A percentile compares a stretch with the other conserved stretches of the same genome.
phyloP scores from a whole-genome alignment of 2,888 invertebrate species.

The Amorpha juglandis region DNA sequence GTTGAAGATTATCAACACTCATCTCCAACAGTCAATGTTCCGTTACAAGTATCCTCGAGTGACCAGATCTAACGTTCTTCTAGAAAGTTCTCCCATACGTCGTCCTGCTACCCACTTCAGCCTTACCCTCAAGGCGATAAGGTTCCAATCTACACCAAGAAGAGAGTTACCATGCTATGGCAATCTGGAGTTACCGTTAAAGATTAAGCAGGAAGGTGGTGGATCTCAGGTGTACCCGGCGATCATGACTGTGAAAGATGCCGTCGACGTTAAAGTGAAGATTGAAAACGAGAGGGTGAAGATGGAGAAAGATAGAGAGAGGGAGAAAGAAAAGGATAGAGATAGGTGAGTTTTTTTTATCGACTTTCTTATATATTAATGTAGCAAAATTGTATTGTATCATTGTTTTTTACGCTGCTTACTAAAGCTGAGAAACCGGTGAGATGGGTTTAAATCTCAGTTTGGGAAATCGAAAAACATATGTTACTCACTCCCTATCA shows the following conservation, averaged over 20 bases:
- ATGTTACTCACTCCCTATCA: too few species aligned
- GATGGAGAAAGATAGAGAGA: slow-evolving; percentile 60
- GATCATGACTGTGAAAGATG: slow-evolving; percentile 44
- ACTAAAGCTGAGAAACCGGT: too few species aligned
- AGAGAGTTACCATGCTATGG: slow-evolving; percentile 78
- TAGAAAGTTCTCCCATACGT: slow-evolving; percentile 63
- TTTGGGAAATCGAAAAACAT: too few species aligned
- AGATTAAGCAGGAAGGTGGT: slow-evolving; percentile 69
- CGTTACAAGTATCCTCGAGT: slow-evolving; percentile 77
- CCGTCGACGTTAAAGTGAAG: slow-evolving; percentile 39
- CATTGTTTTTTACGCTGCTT: too few species aligned
- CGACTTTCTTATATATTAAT: too few species aligned
- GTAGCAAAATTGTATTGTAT: too few species aligned
- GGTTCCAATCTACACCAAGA: slow-evolving; percentile 70
- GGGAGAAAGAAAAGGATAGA: slow-evolving; percentile 50
- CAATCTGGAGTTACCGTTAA: slow-evolving; percentile 74
- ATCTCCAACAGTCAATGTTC: slow-evolving; percentile 71
- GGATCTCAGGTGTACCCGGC: slow-evolving; percentile 61
- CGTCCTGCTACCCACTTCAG: slow-evolving; percentile 66
- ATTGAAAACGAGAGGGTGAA: slow-evolving; percentile 59
- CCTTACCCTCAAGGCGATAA: slow-evolving; percentile 66
- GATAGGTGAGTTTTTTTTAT: slow-evolving; percentile 44
- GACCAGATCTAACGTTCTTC: slow-evolving; percentile 71
- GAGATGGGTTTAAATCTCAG: too few species aligned
- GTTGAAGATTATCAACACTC: slow-evolving; percentile 71